Evolutionary conservation across 2,797 vertebrate species (phyloP).

Genomic region (Catamblyrhynchus diadema): DNA sequence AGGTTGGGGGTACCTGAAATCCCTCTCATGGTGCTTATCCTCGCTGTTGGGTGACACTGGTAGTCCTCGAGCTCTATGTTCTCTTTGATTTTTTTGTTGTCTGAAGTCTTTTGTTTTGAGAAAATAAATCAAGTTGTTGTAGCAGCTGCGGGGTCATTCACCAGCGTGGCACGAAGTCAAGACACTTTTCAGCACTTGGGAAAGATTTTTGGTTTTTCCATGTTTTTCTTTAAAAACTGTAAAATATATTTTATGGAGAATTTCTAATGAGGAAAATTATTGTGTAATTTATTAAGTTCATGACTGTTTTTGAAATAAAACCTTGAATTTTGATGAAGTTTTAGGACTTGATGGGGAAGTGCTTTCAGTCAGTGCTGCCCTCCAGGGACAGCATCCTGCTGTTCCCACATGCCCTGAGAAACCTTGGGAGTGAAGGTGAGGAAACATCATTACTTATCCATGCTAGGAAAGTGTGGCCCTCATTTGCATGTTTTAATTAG

Average conservation of each 20-base stretch:
- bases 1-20: slow-evolving; percentile 62
- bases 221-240: slow-evolving; percentile 75
- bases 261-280: slow-evolving; percentile 76
- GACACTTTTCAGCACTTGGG: slow-evolving; percentile 70
- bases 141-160: slow-evolving; percentile 75
- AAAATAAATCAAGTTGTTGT: slow-evolving; percentile 63
- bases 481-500: background rate
- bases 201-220: background rate
- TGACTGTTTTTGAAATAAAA: slow-evolving; percentile 74
- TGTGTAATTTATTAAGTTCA: slow-evolving; percentile 81
- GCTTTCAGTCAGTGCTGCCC: background rate
- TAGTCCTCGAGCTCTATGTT: slow-evolving; percentile 48
- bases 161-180: slow-evolving; percentile 75
- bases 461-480: background rate
- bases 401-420: background rate
- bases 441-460: background rate
- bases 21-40: slow-evolving; percentile 76
- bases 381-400: background rate
- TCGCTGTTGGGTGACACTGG: slow-evolving; percentile 59
- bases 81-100: background rate
- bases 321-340: slow-evolving; percentile 54
- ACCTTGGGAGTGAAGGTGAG: background rate
- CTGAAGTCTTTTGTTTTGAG: slow-evolving; percentile 50
- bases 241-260: slow-evolving; percentile 79
- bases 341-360: background rate